Conservation (phyloP, 2,797 vertebrate species). For the Megalops cyprinoides region DNA sequence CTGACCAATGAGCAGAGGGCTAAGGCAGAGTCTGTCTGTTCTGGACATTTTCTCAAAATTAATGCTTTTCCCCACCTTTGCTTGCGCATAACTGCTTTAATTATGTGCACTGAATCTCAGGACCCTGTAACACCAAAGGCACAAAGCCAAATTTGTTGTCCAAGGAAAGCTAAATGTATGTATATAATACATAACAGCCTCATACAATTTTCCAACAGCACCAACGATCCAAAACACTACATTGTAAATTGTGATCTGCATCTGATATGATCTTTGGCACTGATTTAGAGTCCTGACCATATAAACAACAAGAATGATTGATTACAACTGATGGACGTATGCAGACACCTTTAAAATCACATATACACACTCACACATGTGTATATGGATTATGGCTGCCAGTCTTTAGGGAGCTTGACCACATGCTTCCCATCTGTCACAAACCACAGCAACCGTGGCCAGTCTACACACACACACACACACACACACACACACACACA, state of each 20-base stretch:
- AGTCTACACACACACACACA: slow-evolving; percentile 70
- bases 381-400: slow-evolving; percentile 74
- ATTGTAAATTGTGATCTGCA: not conserved
- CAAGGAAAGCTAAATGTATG: no score
- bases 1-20: no score
- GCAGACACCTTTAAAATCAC: not conserved
- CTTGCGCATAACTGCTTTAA: no score
- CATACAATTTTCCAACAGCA: not conserved
- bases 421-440: slow-evolving; percentile 95
- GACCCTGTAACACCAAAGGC: no score
- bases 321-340: not conserved
- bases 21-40: no score
- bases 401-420: slow-evolving; percentile 92
- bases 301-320: not conserved
- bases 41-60: no score
- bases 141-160: no score
- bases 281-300: not conserved
- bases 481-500: slow-evolving; percentile 24
- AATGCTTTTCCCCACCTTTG: no score
- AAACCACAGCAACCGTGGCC: slow-evolving; percentile 93
- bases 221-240: not conserved
- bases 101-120: no score
- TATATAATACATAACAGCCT: not conserved
- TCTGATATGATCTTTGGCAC: not conserved
- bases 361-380: not conserved